Conservation (phyloP, 2,797 vertebrate species). For the Lithobates sylvaticus region DNA sequence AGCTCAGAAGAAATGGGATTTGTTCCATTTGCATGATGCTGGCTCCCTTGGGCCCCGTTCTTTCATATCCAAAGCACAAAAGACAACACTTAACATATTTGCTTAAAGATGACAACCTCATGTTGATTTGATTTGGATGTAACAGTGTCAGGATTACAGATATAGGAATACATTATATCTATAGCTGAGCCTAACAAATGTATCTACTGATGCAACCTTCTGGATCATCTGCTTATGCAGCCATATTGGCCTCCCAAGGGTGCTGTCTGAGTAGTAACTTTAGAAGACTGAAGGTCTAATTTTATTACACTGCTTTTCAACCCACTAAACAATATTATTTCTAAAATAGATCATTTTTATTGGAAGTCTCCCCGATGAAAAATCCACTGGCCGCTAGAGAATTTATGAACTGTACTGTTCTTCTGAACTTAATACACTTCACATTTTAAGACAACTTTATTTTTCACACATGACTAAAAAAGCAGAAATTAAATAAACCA, state of each 20-base stretch:
- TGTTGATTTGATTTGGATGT: slow-evolving; percentile 90
- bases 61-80: slow-evolving; percentile 91
- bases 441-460: slow-evolving; percentile 79
- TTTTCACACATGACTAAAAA: slow-evolving; percentile 51
- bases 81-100: slow-evolving; percentile 98
- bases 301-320: slow-evolving; percentile 95
- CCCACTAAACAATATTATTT: slow-evolving; percentile 90
- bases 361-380: slow-evolving; percentile 87
- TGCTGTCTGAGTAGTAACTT: slow-evolving; percentile 87
- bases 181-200: slow-evolving; percentile 90
- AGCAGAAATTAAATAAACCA: slow-evolving; percentile 18
- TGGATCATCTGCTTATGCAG: slow-evolving; percentile 92
- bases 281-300: slow-evolving; percentile 89
- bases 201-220: slow-evolving; percentile 89
- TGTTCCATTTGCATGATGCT: slow-evolving; percentile 89
- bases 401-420: slow-evolving; percentile 85
- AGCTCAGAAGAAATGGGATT: slow-evolving; percentile 89
- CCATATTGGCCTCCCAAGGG: slow-evolving; percentile 88
- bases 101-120: slow-evolving; percentile 94
- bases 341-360: slow-evolving; percentile 89
- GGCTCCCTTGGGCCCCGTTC: slow-evolving; percentile 88
- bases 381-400: slow-evolving; percentile 83
- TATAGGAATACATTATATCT: slow-evolving; percentile 88
- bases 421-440: slow-evolving; percentile 81
- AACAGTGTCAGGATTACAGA: slow-evolving; percentile 88